phyloP scores from a whole-genome alignment of 2,888 invertebrate genomes.

The Cryptus armator region DNA sequence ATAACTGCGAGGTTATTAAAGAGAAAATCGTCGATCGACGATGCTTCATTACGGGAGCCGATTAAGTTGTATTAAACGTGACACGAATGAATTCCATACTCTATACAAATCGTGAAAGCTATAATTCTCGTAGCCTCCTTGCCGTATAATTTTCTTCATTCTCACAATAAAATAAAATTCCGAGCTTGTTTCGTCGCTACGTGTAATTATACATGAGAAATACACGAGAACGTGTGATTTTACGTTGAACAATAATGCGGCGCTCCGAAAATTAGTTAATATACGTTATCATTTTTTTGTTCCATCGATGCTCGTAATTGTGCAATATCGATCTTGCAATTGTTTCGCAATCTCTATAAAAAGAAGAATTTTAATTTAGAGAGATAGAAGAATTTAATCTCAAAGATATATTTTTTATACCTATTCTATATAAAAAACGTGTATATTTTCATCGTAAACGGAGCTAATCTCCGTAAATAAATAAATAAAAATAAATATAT shows the following conservation, averaged over 20 bases:
- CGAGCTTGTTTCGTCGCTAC: not conserved
- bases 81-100: not conserved
- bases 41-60: not conserved
- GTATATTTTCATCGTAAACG: too few species aligned
- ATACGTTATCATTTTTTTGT: not conserved
- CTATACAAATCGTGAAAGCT: not conserved
- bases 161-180: not conserved
- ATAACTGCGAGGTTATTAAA: slow-evolving; percentile 27
- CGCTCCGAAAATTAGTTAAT: not conserved
- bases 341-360: too few species aligned
- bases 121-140: not conserved
- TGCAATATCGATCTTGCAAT: not conserved
- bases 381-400: too few species aligned
- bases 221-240: not conserved
- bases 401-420: too few species aligned
- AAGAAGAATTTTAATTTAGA: too few species aligned
- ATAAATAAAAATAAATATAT: too few species aligned
- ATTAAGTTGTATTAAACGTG: not conserved
- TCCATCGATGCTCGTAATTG: not conserved
- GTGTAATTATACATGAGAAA: not conserved
- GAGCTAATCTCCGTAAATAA: too few species aligned
- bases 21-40: slow-evolving; percentile 40
- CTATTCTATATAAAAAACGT: too few species aligned
- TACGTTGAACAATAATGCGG: not conserved
- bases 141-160: not conserved